Evolutionary conservation across 2,113 vertebrate genomes (phyloP).

Genomic region (Chunga burmeisteri): DNA sequence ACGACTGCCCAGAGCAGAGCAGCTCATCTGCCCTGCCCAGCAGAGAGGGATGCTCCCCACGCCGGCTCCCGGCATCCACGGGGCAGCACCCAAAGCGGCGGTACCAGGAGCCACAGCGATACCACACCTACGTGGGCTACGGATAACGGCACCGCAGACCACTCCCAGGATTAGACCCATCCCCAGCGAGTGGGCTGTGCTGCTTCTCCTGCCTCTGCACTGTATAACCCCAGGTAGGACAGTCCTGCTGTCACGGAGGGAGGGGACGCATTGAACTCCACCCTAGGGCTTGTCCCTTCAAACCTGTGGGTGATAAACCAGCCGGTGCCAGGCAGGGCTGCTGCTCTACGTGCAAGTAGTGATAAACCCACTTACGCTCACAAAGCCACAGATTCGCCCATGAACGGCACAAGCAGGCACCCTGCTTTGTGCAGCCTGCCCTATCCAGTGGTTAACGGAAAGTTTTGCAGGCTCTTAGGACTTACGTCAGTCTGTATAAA

Average conservation of each 20-base stretch:
- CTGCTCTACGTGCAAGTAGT: accelerated
- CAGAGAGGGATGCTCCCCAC: background rate
- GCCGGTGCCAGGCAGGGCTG: background rate
- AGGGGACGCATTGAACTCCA: background rate
- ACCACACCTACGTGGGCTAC: accelerated
- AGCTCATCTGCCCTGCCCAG: background rate
- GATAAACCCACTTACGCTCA: background rate
- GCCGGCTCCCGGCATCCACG: accelerated
- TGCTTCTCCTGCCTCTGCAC: background rate
- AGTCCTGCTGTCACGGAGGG: background rate
- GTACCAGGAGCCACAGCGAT: accelerated
- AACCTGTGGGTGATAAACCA: background rate
- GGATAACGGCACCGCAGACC: accelerated
- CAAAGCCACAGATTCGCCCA: accelerated
- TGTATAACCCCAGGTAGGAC: background rate
- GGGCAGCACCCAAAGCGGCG: background rate
- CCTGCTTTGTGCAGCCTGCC: background rate
- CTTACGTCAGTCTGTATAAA: background rate
- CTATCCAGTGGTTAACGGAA: accelerated
- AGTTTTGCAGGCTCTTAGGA: background rate
- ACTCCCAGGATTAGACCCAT: accelerated
- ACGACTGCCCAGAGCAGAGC: background rate
- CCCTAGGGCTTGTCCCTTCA: background rate
- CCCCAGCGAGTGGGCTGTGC: accelerated
- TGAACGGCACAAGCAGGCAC: accelerated